A percentile compares a stretch with the other conserved stretches of the same genome.
Evolutionary conservation across 1,140 invertebrate genomes (phyloP).

Genomic region (Drosophila cardini): DNA sequence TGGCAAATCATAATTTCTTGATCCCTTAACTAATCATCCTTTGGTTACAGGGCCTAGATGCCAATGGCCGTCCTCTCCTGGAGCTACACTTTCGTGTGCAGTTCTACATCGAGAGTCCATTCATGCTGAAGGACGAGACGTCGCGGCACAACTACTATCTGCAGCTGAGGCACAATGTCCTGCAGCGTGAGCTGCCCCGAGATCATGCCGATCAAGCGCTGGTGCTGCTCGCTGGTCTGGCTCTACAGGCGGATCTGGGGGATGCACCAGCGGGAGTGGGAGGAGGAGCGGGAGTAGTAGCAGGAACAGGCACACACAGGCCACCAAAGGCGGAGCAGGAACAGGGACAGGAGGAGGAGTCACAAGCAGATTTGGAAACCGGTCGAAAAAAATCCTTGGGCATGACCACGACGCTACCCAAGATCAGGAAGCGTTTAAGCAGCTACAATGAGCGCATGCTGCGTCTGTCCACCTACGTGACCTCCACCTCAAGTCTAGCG

Average conservation of each 20-base stretch:
- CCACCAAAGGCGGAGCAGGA: slow-evolving; percentile 34
- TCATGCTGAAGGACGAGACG: slow-evolving; percentile 94
- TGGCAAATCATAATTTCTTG: no score
- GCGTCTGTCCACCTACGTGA: slow-evolving; percentile 75
- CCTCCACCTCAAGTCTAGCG: slow-evolving; percentile 41
- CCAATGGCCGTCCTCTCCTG: slow-evolving; percentile 93
- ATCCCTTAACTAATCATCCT: not conserved
- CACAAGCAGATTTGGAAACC: not conserved
- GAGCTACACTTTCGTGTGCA: slow-evolving; percentile 96
- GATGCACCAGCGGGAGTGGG: slow-evolving; percentile 86
- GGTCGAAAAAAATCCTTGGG: not conserved
- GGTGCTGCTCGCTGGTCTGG: slow-evolving; percentile 93
- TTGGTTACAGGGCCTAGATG: slow-evolving; percentile 91
- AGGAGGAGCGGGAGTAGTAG: slow-evolving; percentile 5
- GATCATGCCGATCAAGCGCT: slow-evolving; percentile 89
- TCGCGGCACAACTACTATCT: slow-evolving; percentile 97
- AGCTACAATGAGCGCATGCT: slow-evolving; percentile 77
- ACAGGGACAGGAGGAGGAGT: slow-evolving; percentile 8
- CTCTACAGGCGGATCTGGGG: slow-evolving; percentile 95
- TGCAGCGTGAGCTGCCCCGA: slow-evolving; percentile 88
- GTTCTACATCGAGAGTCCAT: slow-evolving; percentile 96
- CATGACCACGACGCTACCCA: slow-evolving; percentile 73
- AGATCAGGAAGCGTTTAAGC: slow-evolving; percentile 73
- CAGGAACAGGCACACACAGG: not conserved
- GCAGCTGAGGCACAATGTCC: slow-evolving; percentile 95